phyloP scores from a whole-genome alignment of 2,113 vertebrate genomes.

The Gracilinanus agilis region DNA sequence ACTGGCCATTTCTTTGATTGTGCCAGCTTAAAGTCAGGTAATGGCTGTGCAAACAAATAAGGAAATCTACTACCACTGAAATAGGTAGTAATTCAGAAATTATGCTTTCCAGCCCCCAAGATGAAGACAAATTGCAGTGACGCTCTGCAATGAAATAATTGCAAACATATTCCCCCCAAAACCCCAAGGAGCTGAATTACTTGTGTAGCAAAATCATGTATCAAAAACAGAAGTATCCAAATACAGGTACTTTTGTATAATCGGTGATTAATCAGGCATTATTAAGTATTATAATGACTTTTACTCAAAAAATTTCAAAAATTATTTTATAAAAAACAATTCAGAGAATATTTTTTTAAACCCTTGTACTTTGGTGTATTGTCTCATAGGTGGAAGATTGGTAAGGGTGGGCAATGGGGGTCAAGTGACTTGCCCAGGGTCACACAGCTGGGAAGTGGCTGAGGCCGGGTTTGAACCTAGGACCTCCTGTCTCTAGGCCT shows the following conservation, averaged over 20 bases:
- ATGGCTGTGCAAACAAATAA: conserved; percentile 51
- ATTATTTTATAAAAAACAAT: neutral
- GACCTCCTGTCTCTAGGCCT: no score
- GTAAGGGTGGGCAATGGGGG: no score
- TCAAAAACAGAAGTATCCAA: conserved; percentile 45
- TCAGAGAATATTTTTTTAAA: conserved; percentile 4
- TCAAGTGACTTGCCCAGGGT: no score
- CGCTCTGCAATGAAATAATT: conserved; percentile 60
- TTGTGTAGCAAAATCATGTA: conserved; percentile 55
- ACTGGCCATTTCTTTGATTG: conserved; percentile 35
- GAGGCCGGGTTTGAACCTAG: no score
- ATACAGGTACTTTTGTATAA: conserved; percentile 31
- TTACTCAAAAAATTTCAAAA: conserved; percentile 42
- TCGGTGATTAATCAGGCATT: conserved; percentile 5
- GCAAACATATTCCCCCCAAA: conserved; percentile 62
- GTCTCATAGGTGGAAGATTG: no score
- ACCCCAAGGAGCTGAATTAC: conserved; percentile 17
- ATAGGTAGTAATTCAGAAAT: conserved; percentile 68
- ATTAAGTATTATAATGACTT: neutral
- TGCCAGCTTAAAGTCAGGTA: conserved; percentile 44
- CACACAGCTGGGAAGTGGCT: no score
- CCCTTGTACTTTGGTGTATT: no score
- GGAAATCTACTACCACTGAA: conserved; percentile 51
- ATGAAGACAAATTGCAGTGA: conserved; percentile 72
- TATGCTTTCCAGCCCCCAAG: conserved; percentile 57